Conservation (phyloP, 2,888 invertebrate genomes). For the Abrostola triplasia region DNA sequence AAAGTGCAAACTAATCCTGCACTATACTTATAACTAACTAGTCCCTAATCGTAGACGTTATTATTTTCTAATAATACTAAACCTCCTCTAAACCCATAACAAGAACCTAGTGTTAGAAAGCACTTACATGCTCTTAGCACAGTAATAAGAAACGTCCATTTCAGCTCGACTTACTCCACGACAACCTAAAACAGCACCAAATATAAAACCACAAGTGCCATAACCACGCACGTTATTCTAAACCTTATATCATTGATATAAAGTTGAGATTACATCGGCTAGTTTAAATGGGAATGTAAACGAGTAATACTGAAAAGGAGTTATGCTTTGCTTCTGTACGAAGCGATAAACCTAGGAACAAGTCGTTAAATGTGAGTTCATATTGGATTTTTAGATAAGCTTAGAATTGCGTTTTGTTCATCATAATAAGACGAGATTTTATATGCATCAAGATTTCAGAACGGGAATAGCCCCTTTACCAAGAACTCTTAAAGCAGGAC, state of each 20-base stretch:
- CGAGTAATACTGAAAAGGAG: constrained; percentile 43
- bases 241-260: constrained; percentile 10
- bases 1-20: too few species aligned
- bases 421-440: constrained; percentile 9
- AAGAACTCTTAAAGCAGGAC: too few species aligned
- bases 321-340: constrained; percentile 26
- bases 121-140: constrained; percentile 45
- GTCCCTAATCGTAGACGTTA: background rate
- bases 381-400: constrained; percentile 32
- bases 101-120: constrained; percentile 42
- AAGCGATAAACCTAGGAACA: constrained; percentile 30
- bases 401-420: constrained; percentile 26
- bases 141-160: constrained; percentile 46
- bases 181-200: constrained; percentile 21
- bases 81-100: constrained; percentile 16
- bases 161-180: constrained; percentile 41
- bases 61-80: background rate
- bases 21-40: too few species aligned
- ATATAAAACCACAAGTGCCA: constrained; percentile 23
- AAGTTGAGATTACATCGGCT: constrained; percentile 23
- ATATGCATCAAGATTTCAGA: constrained; percentile 11
- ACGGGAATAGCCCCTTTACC: background rate
- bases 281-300: constrained; percentile 13
- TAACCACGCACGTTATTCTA: constrained; percentile 19
- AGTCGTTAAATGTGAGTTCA: constrained; percentile 30